These are phyloP conservation scores for Ptilorrhoa leucosticta DNA, from an alignment of 2,113 vertebrate genomes.

Conservation along the genomic window DNA sequence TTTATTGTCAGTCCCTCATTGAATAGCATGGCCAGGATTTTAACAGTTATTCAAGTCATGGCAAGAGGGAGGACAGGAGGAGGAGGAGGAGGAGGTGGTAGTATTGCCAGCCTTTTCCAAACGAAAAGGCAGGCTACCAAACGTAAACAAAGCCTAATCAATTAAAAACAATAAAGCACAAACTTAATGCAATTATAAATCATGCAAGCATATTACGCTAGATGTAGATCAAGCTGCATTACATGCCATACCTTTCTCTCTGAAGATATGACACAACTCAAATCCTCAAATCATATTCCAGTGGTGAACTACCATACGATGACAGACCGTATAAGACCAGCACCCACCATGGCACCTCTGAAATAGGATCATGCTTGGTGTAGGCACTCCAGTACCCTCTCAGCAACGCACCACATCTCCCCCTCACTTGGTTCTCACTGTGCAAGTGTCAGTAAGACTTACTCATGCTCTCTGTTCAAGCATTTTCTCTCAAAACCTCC, in stretches of 20 bases:
- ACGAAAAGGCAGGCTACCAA: background rate
- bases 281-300: background rate
- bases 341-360: background rate
- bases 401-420: background rate
- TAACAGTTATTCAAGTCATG: background rate
- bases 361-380: background rate
- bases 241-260: background rate
- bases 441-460: background rate
- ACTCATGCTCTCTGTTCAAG: background rate
- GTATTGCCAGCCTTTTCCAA: background rate
- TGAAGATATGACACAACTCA: background rate
- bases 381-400: background rate
- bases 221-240: background rate
- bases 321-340: background rate
- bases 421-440: background rate
- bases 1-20: background rate
- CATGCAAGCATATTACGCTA: background rate
- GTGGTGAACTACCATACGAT: accelerated
- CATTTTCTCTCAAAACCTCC: background rate
- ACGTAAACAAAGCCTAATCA: background rate
- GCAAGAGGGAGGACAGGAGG: background rate
- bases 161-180: background rate
- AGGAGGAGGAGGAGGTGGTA: background rate
- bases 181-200: background rate
- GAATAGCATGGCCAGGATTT: background rate